Conservation (phyloP, 2,113 vertebrate species). For the Tapirus terrestris region DNA sequence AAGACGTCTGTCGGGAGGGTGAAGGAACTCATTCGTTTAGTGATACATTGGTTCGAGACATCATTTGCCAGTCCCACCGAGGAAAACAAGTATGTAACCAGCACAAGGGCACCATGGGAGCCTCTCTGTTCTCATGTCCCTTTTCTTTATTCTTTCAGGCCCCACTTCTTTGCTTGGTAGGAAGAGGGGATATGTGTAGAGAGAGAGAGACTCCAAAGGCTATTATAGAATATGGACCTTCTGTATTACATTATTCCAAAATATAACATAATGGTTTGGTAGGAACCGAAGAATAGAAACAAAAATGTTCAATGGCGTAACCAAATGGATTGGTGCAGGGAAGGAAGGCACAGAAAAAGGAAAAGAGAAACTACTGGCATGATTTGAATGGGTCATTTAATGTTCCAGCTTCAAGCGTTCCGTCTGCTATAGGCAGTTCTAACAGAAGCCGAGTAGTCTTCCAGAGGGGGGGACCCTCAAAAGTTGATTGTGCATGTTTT, state of each 20-base stretch:
- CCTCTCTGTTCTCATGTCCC: neutral
- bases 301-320: slow-evolving; percentile 3
- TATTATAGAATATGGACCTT: neutral
- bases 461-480: neutral
- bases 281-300: slow-evolving; percentile 21
- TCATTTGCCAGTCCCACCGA: slow-evolving; percentile 59
- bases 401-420: neutral
- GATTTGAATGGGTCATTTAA: neutral
- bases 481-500: neutral
- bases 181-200: neutral
- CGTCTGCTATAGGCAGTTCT: neutral
- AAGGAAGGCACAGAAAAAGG: neutral
- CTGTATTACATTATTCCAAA: slow-evolving; percentile 42
- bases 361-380: neutral
- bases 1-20: slow-evolving; percentile 33
- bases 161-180: neutral
- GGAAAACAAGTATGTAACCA: slow-evolving; percentile 57
- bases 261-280: neutral
- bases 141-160: neutral
- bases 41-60: slow-evolving; percentile 68
- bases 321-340: neutral
- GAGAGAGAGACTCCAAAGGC: neutral
- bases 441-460: neutral
- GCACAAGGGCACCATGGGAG: neutral
- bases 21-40: slow-evolving; percentile 67